Evolutionary conservation across 1,140 invertebrate genomes (phyloP).

Genomic region (Melipona quadrifasciata): DNA sequence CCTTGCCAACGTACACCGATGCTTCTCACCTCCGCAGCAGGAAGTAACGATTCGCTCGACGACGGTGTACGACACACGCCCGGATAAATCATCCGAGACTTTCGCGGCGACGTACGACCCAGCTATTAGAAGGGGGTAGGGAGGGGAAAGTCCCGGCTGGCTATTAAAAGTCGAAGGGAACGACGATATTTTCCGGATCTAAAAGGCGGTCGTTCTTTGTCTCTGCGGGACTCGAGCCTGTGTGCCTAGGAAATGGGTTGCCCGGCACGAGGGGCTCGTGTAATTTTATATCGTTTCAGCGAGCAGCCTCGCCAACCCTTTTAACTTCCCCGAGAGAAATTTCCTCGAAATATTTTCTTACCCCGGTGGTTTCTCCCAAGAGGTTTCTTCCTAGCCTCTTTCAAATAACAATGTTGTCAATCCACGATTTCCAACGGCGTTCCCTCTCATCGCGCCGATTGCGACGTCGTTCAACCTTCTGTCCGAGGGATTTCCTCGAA

Average conservation of each 20-base stretch:
- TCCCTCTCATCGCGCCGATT: no score
- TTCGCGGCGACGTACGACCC: not conserved
- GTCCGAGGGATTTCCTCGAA: no score
- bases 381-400: no score
- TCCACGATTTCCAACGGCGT: no score
- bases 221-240: not conserved
- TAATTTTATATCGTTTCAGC: not conserved
- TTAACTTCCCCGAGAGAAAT: no score
- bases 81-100: conserved; percentile 52
- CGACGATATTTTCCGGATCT: not conserved
- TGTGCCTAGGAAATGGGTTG: not conserved
- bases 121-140: not conserved
- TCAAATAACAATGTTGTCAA: no score
- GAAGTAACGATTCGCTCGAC: conserved; percentile 59
- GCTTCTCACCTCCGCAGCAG: not conserved
- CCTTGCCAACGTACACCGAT: not conserved
- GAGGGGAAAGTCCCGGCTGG: no score
- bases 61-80: conserved; percentile 34
- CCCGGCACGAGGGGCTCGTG: not conserved
- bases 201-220: not conserved
- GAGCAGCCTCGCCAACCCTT: not conserved
- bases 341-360: no score
- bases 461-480: no score
- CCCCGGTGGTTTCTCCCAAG: no score
- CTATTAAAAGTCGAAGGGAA: not conserved